phyloP scores from a whole-genome alignment of 2,113 vertebrate species.

The Rhodinocichla rosea region DNA sequence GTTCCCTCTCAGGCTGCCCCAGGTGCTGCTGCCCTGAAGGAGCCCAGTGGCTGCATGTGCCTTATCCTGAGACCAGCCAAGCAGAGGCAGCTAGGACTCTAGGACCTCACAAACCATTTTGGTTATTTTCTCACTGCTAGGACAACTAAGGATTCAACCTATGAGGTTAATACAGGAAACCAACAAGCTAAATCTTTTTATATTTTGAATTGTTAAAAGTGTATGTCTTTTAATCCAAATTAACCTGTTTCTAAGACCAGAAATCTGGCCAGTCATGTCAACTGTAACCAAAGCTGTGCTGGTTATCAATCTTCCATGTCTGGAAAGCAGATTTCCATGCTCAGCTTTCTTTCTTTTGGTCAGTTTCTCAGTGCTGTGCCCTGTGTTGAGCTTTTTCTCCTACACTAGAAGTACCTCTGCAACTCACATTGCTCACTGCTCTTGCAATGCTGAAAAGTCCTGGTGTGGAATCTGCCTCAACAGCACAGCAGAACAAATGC shows the following conservation, averaged over 20 bases:
- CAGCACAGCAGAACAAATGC: background rate
- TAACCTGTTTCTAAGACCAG: background rate
- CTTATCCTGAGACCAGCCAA: background rate
- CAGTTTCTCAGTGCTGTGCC: background rate
- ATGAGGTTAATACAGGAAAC: background rate
- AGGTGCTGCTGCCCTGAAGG: background rate
- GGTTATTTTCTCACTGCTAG: background rate
- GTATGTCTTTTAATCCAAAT: background rate
- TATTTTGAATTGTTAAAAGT: background rate
- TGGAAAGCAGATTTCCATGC: background rate
- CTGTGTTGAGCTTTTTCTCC: background rate
- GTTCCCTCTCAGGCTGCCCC: background rate
- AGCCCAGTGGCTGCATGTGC: background rate
- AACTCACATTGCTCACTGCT: background rate
- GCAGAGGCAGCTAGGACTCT: background rate
- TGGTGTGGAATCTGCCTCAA: background rate
- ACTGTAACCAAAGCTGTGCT: background rate
- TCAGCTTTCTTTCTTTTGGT: background rate
- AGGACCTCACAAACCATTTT: background rate
- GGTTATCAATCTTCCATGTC: background rate
- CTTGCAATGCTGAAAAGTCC: background rate
- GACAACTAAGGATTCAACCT: background rate
- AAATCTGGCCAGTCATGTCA: background rate
- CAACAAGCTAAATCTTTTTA: background rate
- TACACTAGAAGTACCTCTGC: background rate